Percentiles rank a stretch among this genome's conserved stretches.
phyloP scores from a whole-genome alignment of 2,888 invertebrate species.

The Alloscopus bannaensis region DNA sequence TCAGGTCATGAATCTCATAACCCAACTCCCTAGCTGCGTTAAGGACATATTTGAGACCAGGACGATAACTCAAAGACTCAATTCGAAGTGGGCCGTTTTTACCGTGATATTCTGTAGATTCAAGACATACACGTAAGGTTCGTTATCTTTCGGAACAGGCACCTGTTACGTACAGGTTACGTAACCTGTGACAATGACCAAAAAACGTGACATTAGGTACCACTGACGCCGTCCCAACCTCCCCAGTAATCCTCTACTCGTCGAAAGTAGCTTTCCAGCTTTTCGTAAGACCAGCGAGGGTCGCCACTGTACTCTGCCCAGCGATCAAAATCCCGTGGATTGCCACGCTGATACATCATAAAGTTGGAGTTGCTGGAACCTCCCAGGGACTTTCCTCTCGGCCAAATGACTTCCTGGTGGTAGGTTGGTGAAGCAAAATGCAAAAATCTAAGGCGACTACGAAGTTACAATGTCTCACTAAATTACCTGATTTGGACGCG shows the following conservation, averaged over 20 bases:
- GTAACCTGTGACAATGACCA: too few species aligned
- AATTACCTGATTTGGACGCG: constrained; percentile 12
- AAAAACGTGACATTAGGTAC: too few species aligned
- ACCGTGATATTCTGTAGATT: constrained; percentile 4
- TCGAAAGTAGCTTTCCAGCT: constrained; percentile 12
- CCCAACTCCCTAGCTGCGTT: constrained; percentile 18
- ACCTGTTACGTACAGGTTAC: too few species aligned
- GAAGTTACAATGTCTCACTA: not conserved
- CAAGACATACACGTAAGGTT: too few species aligned
- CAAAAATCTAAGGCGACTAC: not conserved
- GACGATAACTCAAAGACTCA: constrained; percentile 8
- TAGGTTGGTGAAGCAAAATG: not conserved
- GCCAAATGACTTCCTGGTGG: not conserved
- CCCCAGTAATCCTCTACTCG: constrained; percentile 25
- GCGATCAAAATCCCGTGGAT: constrained; percentile 80
- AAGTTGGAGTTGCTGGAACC: constrained; percentile 30
- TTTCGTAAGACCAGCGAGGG: constrained; percentile 44
- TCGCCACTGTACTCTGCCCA: constrained; percentile 79
- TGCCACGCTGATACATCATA: constrained; percentile 77
- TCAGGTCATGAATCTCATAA: constrained; percentile 12
- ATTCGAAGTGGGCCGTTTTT: constrained; percentile 22
- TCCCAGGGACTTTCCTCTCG: constrained; percentile 26
- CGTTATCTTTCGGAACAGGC: too few species aligned
- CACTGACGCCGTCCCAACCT: not conserved
- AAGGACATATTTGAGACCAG: constrained; percentile 12